Percentiles rank a stretch among this genome's conserved stretches.
phyloP scores from a whole-genome alignment of 2,113 vertebrate species.

The Bubo bubo region DNA sequence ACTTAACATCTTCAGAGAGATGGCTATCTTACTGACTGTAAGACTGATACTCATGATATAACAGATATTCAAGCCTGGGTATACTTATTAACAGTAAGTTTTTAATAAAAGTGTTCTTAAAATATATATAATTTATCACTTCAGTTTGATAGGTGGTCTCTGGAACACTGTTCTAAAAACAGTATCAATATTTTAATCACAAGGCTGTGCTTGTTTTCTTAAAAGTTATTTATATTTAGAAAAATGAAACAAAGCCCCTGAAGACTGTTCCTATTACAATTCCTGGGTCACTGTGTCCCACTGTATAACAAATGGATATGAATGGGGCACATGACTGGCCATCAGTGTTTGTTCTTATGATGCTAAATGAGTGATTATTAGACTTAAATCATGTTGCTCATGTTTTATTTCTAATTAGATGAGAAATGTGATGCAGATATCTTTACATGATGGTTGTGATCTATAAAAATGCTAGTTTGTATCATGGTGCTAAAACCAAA shows the following conservation, averaged over 20 bases:
- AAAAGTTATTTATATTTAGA: neutral
- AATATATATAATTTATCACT: neutral
- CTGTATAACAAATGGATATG: neutral
- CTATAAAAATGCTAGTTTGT: neutral
- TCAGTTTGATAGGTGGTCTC: neutral
- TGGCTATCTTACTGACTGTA: neutral
- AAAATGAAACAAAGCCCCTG: neutral
- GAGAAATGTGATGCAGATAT: neutral
- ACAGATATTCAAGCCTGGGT: neutral
- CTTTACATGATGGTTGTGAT: neutral
- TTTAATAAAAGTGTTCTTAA: neutral
- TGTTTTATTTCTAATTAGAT: neutral
- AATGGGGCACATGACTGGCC: neutral
- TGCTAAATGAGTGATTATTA: neutral
- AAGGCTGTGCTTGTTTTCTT: neutral
- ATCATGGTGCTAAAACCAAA: neutral
- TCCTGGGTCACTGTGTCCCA: neutral
- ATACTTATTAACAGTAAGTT: neutral
- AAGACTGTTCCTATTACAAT: neutral
- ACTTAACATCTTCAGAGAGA: neutral
- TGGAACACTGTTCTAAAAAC: neutral
- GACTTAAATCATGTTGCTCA: neutral
- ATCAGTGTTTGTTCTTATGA: neutral
- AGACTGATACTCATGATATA: neutral
- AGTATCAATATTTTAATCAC: neutral